These are phyloP conservation scores for Amiota mariae DNA, from an alignment of 2,888 invertebrate species.

Conservation along the genomic window DNA sequence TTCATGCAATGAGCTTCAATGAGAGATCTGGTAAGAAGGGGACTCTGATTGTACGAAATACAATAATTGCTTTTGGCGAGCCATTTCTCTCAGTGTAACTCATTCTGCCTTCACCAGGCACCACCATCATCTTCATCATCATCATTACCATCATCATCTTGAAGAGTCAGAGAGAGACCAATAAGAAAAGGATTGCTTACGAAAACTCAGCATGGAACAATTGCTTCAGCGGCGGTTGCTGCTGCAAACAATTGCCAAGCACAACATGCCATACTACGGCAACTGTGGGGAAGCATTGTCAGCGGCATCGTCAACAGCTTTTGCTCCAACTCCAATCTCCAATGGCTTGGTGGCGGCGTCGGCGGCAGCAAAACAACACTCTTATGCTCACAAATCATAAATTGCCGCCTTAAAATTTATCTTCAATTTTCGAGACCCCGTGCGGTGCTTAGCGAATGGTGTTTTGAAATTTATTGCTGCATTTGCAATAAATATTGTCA, in stretches of 20 bases:
- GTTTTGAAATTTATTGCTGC: constrained; percentile 69
- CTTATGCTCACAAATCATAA: constrained; percentile 73
- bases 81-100: constrained; percentile 20
- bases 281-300: constrained; percentile 8
- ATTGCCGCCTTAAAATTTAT: constrained; percentile 74
- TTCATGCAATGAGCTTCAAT: constrained; percentile 72
- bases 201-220: constrained; percentile 21
- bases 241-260: constrained; percentile 20
- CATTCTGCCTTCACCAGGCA: no score
- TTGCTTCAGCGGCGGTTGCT: constrained; percentile 7
- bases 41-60: no score
- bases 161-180: background rate
- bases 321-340: no score
- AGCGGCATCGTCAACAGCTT: background rate
- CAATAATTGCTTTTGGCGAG: no score
- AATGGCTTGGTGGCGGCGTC: background rate
- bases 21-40: background rate
- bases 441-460: constrained; percentile 68
- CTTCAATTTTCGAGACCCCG: constrained; percentile 71
- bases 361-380: constrained; percentile 42
- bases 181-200: constrained; percentile 23
- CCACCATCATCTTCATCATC: background rate
- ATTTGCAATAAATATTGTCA: constrained; percentile 71
- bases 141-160: background rate
- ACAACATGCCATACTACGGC: background rate